Percentiles rank a stretch among this genome's conserved stretches.
Evolutionary conservation across 2,888 invertebrate species (phyloP).

Genomic region (Xestobium rufovillosum): DNA sequence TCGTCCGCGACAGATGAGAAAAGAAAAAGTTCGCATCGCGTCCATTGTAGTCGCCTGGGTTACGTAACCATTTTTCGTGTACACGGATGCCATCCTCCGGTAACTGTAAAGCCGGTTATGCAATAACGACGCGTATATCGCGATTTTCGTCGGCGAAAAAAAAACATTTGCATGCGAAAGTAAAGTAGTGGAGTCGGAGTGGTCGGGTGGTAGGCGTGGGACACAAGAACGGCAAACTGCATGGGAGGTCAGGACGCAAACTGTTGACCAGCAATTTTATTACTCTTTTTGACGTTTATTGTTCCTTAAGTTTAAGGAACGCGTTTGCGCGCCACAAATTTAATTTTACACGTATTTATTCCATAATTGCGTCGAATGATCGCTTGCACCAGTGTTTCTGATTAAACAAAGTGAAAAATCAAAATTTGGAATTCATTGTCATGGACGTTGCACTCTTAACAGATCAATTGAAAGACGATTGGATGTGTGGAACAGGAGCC

Average conservation of each 20-base stretch:
- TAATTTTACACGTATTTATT: too few species aligned
- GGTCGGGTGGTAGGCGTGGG: conserved; percentile 21
- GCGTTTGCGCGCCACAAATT: too few species aligned
- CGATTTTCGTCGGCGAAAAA: conserved; percentile 29
- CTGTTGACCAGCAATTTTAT: too few species aligned
- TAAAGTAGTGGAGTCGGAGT: conserved; percentile 31
- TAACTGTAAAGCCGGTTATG: conserved; percentile 39
- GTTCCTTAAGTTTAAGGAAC: too few species aligned
- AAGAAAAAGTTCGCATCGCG: conserved; percentile 10
- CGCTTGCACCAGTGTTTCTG: too few species aligned
- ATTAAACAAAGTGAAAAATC: too few species aligned
- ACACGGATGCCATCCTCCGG: conserved; percentile 17
- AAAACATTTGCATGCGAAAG: conserved; percentile 22
- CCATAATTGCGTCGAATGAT: too few species aligned
- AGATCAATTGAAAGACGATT: too few species aligned
- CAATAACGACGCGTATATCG: conserved; percentile 34
- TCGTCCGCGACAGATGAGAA: conserved; percentile 5
- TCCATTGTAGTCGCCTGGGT: conserved; percentile 9
- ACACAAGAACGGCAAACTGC: too few species aligned
- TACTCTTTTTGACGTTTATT: not conserved
- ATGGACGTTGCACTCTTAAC: too few species aligned
- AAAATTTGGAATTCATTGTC: too few species aligned
- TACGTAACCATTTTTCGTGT: conserved; percentile 12
- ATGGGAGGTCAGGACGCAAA: conserved; percentile 35
- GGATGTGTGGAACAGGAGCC: too few species aligned